phyloP scores from a whole-genome alignment of 2,888 invertebrate species.

The Philereme vetulata region DNA sequence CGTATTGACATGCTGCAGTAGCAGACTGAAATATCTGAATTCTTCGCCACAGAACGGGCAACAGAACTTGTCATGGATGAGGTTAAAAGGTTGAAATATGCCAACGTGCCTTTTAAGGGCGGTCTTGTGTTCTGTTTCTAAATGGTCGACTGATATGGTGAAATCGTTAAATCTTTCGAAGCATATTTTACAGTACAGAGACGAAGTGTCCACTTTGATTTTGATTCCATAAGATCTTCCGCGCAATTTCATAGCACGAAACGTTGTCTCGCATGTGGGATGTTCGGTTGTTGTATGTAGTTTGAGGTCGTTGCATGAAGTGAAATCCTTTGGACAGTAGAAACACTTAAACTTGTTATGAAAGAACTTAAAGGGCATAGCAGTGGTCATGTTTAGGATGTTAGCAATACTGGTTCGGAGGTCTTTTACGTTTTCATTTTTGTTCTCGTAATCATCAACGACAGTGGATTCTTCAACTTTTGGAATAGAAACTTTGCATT shows the following conservation, averaged over 20 bases:
- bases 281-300: conserved; percentile 62
- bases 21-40: conserved; percentile 25
- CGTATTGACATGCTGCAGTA: conserved; percentile 24
- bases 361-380: conserved; percentile 68
- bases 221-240: conserved; percentile 60
- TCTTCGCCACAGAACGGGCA: conserved; percentile 25
- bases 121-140: conserved; percentile 37
- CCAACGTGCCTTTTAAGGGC: conserved; percentile 12
- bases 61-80: conserved; percentile 29
- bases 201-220: conserved; percentile 61
- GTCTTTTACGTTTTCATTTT: conserved; percentile 52
- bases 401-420: conserved; percentile 60
- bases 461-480: conserved; percentile 8
- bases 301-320: conserved; percentile 59
- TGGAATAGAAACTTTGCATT: conserved; percentile 43
- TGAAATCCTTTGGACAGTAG: conserved; percentile 68
- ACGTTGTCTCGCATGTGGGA: conserved; percentile 60
- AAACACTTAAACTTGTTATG: conserved; percentile 69
- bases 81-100: conserved; percentile 24
- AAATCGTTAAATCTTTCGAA: conserved; percentile 21
- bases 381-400: conserved; percentile 67
- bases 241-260: conserved; percentile 60
- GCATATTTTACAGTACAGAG: conserved; percentile 37
- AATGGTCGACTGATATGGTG: conserved; percentile 25
- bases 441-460: conserved; percentile 44